phyloP scores from a whole-genome alignment of 2,797 vertebrate species.

The Cottoperca gobio region DNA sequence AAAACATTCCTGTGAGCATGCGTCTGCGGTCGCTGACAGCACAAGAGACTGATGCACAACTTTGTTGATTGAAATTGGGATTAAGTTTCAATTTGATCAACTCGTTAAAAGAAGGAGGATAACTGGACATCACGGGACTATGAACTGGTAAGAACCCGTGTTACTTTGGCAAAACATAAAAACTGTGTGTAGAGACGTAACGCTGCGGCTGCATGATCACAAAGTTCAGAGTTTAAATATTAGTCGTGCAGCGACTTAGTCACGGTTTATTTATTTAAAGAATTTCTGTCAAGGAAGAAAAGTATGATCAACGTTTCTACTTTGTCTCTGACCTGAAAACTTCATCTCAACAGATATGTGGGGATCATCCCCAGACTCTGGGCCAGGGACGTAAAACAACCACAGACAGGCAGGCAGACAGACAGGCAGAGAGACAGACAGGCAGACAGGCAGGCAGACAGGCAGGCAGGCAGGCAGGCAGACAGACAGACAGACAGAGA shows the following conservation, averaged over 20 bases:
- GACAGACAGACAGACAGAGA: no score
- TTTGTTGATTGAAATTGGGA: slow-evolving; percentile 56
- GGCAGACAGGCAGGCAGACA: no score
- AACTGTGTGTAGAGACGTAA: background rate
- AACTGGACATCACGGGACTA: slow-evolving; percentile 55
- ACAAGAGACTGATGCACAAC: slow-evolving; percentile 38
- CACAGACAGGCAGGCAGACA: no score
- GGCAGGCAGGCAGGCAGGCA: no score
- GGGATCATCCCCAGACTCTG: slow-evolving; percentile 81
- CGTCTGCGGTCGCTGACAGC: slow-evolving; percentile 35
- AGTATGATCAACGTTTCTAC: background rate
- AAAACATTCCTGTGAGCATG: slow-evolving; percentile 57
- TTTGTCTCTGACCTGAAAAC: slow-evolving; percentile 28
- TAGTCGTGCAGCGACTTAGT: background rate
- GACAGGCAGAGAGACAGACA: no score
- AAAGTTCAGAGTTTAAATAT: no score
- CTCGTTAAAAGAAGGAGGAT: slow-evolving; percentile 25
- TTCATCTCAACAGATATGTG: slow-evolving; percentile 78
- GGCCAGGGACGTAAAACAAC: slow-evolving; percentile 57
- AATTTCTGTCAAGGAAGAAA: background rate
- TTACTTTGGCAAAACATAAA: background rate
- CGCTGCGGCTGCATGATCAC: background rate
- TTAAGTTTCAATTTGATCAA: slow-evolving; percentile 49
- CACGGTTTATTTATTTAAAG: background rate
- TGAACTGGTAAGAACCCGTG: slow-evolving; percentile 74